phyloP scores from a whole-genome alignment of 2,888 invertebrate species.

The Parascotia fuliginaria region DNA sequence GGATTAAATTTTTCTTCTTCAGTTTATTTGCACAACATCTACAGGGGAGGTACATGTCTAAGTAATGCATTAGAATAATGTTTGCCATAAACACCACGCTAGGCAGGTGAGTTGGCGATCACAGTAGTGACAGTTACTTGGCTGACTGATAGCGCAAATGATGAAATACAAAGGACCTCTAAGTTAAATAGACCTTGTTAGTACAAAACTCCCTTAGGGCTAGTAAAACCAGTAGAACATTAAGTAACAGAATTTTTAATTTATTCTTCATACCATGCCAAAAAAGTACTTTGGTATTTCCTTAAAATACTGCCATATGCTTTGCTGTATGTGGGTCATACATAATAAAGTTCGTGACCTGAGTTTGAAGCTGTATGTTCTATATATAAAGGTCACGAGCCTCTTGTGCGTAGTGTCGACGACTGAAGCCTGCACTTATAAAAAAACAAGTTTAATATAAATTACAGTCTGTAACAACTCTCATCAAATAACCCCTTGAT shows the following conservation, averaged over 20 bases:
- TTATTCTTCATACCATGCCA: background rate
- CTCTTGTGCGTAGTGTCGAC: background rate
- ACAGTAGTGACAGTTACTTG: too few species aligned
- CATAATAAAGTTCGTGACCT: slow-evolving; percentile 27
- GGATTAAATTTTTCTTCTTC: too few species aligned
- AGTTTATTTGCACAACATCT: too few species aligned
- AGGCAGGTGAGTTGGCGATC: too few species aligned
- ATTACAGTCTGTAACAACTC: slow-evolving; percentile 24
- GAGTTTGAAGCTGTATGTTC: slow-evolving; percentile 15
- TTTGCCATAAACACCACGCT: too few species aligned
- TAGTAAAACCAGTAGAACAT: too few species aligned
- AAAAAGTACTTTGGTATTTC: background rate
- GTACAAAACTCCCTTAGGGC: too few species aligned
- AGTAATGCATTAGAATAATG: too few species aligned
- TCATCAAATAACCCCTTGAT: slow-evolving; percentile 38
- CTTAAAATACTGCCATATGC: background rate
- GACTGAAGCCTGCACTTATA: background rate
- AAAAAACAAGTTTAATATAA: slow-evolving; percentile 16
- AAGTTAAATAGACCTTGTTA: too few species aligned
- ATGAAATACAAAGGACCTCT: too few species aligned
- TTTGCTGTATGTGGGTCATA: slow-evolving; percentile 17
- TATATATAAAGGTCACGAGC: background rate
- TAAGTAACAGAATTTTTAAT: background rate
- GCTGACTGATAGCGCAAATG: too few species aligned
- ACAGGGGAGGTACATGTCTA: too few species aligned